Evolutionary conservation across 2,797 vertebrate genomes (phyloP).

Genomic region (Malurus splendens): DNA sequence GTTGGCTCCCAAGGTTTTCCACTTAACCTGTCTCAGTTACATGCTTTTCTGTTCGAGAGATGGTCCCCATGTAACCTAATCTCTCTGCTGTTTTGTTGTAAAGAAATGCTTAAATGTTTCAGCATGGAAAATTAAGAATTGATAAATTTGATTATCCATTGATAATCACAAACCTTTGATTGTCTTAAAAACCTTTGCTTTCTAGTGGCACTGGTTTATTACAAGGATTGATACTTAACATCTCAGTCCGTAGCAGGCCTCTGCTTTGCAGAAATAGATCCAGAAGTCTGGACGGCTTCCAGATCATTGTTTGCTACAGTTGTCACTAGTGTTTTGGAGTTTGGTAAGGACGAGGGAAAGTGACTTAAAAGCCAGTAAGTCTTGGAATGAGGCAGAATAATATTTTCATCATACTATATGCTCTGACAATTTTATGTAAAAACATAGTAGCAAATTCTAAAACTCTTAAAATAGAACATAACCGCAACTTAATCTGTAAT

Average conservation of each 20-base stretch:
- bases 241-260: background rate
- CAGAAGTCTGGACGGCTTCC: background rate
- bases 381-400: background rate
- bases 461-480: background rate
- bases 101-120: background rate
- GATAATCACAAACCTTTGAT: background rate
- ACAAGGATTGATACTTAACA: background rate
- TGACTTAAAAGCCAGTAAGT: background rate
- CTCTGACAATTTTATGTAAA: background rate
- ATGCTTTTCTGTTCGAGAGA: background rate
- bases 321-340: background rate
- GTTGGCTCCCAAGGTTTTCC: background rate
- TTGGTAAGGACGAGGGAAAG: background rate
- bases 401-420: background rate
- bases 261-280: background rate
- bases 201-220: background rate
- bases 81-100: background rate
- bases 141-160: background rate
- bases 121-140: background rate
- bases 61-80: background rate
- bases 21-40: background rate
- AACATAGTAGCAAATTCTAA: background rate
- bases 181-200: background rate
- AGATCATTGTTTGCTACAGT: constrained; percentile 24
- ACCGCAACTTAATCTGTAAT: background rate